A percentile compares a stretch with the other conserved stretches of the same genome.
phyloP scores from a whole-genome alignment of 2,797 vertebrate species.

The Phrynocephalus vlangalii region DNA sequence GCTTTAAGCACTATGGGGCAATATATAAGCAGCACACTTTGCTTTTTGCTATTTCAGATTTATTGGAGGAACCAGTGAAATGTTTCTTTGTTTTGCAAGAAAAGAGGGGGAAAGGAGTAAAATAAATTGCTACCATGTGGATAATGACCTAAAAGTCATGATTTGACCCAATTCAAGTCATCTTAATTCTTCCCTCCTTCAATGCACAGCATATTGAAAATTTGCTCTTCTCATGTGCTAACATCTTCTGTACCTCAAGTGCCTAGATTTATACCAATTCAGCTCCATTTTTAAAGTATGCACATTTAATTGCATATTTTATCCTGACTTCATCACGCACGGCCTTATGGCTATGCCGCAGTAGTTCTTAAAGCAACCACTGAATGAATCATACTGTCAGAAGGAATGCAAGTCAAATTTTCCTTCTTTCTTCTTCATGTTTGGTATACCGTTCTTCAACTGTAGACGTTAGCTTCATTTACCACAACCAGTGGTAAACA shows the following conservation, averaged over 20 bases:
- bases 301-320: background rate
- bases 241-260: background rate
- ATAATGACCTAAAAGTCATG: background rate
- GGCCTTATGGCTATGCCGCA: background rate
- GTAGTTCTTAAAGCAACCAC: background rate
- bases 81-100: too few species aligned
- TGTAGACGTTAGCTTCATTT: conserved; percentile 4
- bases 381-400: conserved; percentile 8
- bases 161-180: background rate
- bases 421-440: conserved; percentile 3
- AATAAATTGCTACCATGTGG: too few species aligned
- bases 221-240: background rate
- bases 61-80: too few species aligned
- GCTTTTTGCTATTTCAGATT: too few species aligned
- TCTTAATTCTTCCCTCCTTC: background rate
- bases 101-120: too few species aligned
- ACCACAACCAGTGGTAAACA: conserved; percentile 7
- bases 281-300: background rate
- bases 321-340: background rate
- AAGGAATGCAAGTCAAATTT: background rate
- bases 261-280: background rate
- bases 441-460: background rate
- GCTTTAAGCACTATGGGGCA: too few species aligned
- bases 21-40: too few species aligned
- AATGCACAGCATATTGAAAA: background rate